phyloP scores from a whole-genome alignment of 2,797 vertebrate genomes.

The Astyanax mexicanus region DNA sequence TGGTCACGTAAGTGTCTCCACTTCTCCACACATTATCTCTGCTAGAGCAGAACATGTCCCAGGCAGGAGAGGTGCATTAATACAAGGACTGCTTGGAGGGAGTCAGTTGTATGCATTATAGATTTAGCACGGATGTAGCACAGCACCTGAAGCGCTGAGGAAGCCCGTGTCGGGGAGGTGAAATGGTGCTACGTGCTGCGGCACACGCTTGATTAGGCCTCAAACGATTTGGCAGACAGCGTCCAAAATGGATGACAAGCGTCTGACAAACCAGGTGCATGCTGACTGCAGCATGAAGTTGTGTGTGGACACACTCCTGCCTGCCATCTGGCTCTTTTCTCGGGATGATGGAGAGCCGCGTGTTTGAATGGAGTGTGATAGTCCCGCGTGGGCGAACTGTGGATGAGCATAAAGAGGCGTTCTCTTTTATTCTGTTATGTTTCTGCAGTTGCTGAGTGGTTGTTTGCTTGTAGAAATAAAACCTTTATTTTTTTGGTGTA shows the following conservation, averaged over 20 bases:
- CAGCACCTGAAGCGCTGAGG: not conserved
- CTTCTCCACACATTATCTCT: conserved; percentile 32
- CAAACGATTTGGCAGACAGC: conserved; percentile 42
- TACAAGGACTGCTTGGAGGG: not conserved
- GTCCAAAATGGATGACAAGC: conserved; percentile 42
- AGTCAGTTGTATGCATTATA: conserved; percentile 52
- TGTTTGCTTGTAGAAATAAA: not conserved
- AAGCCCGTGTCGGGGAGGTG: conserved; percentile 2
- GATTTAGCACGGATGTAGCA: conserved; percentile 44
- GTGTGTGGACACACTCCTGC: conserved; percentile 28
- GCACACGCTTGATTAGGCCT: conserved; percentile 45
- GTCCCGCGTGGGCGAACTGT: not conserved
- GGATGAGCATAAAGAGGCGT: not conserved
- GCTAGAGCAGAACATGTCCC: conserved; percentile 48
- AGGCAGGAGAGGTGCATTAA: conserved; percentile 50
- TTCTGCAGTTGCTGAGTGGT: not conserved
- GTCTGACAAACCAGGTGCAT: conserved; percentile 52
- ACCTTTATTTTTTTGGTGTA: not conserved
- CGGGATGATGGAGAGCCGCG: conserved; percentile 15
- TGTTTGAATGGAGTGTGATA: not conserved
- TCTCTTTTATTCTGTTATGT: not conserved
- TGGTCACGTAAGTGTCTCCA: conserved; percentile 38
- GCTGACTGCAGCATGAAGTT: conserved; percentile 51
- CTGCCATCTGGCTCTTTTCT: conserved; percentile 42
- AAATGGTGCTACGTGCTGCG: conserved; percentile 4